Base-by-base conservation (phyloP, 2,888 invertebrate species). In the Ectropis crepuscularia region DNA sequence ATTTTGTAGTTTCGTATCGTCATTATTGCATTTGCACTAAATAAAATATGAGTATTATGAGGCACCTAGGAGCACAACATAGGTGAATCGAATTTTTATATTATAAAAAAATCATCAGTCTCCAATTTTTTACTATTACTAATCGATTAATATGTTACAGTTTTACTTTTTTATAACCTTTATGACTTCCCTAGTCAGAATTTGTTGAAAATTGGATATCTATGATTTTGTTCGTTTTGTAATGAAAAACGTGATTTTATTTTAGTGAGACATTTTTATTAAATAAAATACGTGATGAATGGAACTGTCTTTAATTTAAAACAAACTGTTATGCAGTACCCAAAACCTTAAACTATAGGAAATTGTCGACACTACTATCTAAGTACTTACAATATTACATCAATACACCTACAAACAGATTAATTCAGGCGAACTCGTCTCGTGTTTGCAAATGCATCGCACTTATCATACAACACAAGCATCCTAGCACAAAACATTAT, bases 111-210 rank as follows among this genome's bases (percentile, higher is more conserved):
- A 28, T 28, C 16, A 28, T 28, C 16, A 28, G 16, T 28, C 16
- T 28, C 1, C 1, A 28, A 28, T 28, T 28, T 28, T 28, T 28
- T 28, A 28, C 16, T 28, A 28, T 28, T 28, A 28, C 16, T 28
- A 28, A 28, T 28, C 16, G 16, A 28, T 28, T 11, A 6, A 8
- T 41, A 41, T 0, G 10, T 4, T 7, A 16, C 28, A 10, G 12
- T 9, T 51, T 16, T 48, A n/a, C 1, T 38, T n/a, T 50, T 46
- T 53, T 48, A 11, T 43, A 43, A 46, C 50, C 41, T 57, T 63
- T 61, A 45, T 79, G 80, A 79, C 81, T 83, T 78, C 76, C 82
- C 88, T 89, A 89, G 90, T 89, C 89, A 86, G 75, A 77, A 78
- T 80, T 78, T 83, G 79, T 83, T 81, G 73, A 61, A 51, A 66